phyloP scores from a whole-genome alignment of 2,797 vertebrate species.

The Peromyscus nudipes region DNA sequence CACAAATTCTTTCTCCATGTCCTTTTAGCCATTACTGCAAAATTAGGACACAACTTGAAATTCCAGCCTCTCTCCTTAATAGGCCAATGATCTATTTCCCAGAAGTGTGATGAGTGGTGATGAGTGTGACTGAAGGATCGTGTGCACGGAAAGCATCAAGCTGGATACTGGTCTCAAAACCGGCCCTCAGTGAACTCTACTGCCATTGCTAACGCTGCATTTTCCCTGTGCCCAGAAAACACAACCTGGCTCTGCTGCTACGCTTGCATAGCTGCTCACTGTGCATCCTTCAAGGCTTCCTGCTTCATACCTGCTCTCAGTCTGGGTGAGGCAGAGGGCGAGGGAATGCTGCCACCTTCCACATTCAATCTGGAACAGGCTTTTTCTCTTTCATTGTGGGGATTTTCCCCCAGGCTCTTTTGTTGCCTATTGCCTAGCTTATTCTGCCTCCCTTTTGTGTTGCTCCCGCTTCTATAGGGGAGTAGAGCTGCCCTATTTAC shows the following conservation, averaged over 20 bases:
- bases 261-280: too few relatives aligned
- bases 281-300: not conserved
- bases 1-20: not conserved
- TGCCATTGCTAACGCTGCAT: not conserved
- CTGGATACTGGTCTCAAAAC: not conserved
- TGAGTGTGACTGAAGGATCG: not conserved
- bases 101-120: not conserved
- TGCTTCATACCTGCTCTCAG: not conserved
- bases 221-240: conserved; percentile 2
- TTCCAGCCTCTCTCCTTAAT: not conserved
- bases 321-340: not conserved
- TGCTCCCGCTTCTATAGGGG: conserved; percentile 67
- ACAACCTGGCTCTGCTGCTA: not conserved
- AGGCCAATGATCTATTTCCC: not conserved
- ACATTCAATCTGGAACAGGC: conserved; percentile 67
- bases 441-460: conserved; percentile 78
- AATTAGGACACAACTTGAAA: not conserved
- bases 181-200: not conserved
- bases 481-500: conserved; percentile 82
- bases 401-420: conserved; percentile 74
- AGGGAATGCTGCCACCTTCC: conserved; percentile 60
- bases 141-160: not conserved
- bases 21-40: not conserved
- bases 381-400: conserved; percentile 76
- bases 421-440: conserved; percentile 71